phyloP scores from a whole-genome alignment of 37 sponge, comb jelly and placozoan species.

The Cliona cf. orientalis region DNA sequence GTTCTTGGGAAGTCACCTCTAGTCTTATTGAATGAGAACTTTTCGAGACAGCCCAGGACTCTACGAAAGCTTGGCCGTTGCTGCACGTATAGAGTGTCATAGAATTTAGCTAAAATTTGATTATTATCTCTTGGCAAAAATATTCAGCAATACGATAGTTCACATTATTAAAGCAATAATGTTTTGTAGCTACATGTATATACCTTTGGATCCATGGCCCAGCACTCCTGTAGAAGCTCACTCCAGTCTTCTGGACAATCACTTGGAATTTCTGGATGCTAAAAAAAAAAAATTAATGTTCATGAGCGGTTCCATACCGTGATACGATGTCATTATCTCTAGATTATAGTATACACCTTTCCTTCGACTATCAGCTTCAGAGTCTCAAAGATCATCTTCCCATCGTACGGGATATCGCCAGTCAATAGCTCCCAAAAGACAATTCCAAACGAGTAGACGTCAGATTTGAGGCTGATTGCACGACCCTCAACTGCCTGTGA shows the following conservation, averaged over 20 bases:
- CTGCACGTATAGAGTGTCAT: no score
- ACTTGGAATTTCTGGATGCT: not conserved
- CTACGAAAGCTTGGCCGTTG: not conserved
- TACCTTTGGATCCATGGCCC: not conserved
- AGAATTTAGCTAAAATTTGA: no score
- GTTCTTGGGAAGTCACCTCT: no score
- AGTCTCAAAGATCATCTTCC: not conserved
- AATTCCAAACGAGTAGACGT: not conserved
- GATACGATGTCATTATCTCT: not conserved
- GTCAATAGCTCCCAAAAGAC: not conserved
- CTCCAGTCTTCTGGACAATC: not conserved
- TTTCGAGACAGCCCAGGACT: no score
- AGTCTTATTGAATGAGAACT: no score
- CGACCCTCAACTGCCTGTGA: not conserved
- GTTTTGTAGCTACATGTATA: not conserved
- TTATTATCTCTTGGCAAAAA: no score
- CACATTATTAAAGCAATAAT: not conserved
- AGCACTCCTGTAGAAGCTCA: not conserved
- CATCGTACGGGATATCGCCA: not conserved
- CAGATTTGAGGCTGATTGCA: not conserved
- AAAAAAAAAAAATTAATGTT: not conserved
- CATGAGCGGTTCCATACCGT: not conserved
- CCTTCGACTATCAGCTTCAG: not conserved
- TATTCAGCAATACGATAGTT: no score
- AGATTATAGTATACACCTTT: not conserved